A percentile compares a stretch with the other conserved stretches of the same genome.
Conservation (phyloP, 2,888 invertebrate species). For the Ophioninae sp. region DNA sequence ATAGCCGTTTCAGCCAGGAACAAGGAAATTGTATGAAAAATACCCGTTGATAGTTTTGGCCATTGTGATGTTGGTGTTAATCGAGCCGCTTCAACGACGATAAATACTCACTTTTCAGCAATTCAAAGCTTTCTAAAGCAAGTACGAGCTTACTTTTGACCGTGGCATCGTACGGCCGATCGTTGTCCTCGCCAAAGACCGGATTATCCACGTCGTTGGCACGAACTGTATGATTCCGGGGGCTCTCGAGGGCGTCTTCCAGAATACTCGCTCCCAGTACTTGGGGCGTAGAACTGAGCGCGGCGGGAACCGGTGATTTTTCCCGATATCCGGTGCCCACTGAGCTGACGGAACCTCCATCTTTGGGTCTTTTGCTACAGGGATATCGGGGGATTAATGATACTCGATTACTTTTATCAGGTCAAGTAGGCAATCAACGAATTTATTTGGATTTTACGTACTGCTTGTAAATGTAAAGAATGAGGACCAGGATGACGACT, state of each 20-base stretch:
- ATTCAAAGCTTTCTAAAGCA: background rate
- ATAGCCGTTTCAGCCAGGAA: no score
- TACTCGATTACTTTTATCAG: background rate
- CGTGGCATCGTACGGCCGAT: conserved; percentile 82
- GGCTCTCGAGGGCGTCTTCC: conserved; percentile 78
- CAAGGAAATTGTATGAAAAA: no score
- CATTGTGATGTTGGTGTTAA: background rate
- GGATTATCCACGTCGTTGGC: conserved; percentile 81
- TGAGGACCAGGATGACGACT: conserved; percentile 88
- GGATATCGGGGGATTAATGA: background rate
- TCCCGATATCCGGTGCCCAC: conserved; percentile 77
- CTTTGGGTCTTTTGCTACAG: conserved; percentile 75
- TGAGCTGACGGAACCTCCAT: conserved; percentile 77
- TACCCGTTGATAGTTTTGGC: no score
- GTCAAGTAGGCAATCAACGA: background rate
- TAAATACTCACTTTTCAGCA: background rate
- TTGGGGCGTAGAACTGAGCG: conserved; percentile 76
- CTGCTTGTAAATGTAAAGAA: conserved; percentile 90
- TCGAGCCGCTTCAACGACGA: background rate
- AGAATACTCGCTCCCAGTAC: conserved; percentile 84
- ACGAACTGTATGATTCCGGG: conserved; percentile 80
- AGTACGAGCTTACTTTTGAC: conserved; percentile 82
- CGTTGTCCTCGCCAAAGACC: conserved; percentile 78
- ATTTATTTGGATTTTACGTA: conserved; percentile 79
- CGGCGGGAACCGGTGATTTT: conserved; percentile 77